These are phyloP conservation scores for Bombus vancouverensis DNA, from an alignment of 1,140 invertebrate genomes.

Conservation along the genomic window DNA sequence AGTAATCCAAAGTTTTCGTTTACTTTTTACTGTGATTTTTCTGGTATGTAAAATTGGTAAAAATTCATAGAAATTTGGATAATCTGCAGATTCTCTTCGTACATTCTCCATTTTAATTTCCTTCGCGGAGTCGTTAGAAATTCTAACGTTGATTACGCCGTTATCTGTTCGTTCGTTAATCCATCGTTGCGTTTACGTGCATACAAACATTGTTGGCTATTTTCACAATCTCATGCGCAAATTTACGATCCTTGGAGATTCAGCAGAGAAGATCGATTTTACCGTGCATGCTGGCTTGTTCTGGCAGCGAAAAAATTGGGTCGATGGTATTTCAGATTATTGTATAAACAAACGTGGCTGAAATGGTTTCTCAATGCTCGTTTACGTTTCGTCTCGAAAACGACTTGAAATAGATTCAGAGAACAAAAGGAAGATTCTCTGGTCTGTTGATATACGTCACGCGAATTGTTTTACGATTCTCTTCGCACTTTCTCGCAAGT, in stretches of 20 bases:
- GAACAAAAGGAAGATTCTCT: background rate
- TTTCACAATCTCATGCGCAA: conserved; percentile 27
- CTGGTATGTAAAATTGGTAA: no score
- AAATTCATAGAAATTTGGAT: background rate
- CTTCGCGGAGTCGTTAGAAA: background rate
- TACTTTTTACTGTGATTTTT: background rate
- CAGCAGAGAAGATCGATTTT: conserved; percentile 3
- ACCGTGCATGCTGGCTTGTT: background rate
- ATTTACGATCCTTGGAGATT: conserved; percentile 19
- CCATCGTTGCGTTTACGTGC: background rate
- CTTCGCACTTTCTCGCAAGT: background rate
- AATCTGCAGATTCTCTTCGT: background rate
- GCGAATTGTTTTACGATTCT: no score
- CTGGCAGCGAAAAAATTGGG: background rate
- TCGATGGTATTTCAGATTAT: conserved; percentile 14
- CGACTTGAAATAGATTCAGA: conserved; percentile 34
- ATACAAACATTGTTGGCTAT: background rate
- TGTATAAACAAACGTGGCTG: conserved; percentile 31
- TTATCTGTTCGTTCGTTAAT: conserved; percentile 22
- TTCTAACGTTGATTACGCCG: background rate
- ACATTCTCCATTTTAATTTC: background rate
- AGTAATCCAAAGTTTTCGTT: background rate
- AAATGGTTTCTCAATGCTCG: conserved; percentile 26
- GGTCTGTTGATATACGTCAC: background rate
- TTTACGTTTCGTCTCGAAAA: conserved; percentile 13